A percentile compares a stretch with the other conserved stretches of the same genome.
phyloP scores from a whole-genome alignment of 1,140 invertebrate species.

The Dryas iulia region DNA sequence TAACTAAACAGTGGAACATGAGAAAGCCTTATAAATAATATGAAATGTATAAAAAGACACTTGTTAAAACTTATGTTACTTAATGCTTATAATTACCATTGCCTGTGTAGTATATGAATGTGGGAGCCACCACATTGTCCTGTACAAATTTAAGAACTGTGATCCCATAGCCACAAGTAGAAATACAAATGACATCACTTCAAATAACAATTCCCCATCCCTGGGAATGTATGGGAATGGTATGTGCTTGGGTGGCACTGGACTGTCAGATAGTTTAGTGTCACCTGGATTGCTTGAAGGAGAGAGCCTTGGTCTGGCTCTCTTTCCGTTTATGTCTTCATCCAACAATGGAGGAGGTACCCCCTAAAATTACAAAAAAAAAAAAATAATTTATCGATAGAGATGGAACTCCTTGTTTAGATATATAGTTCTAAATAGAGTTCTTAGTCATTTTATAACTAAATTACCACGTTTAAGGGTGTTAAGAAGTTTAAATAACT shows the following conservation, averaged over 20 bases:
- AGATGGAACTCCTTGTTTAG: too few relatives aligned
- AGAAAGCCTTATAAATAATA: too few relatives aligned
- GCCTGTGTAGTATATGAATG: slow-evolving; percentile 93
- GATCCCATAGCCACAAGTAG: slow-evolving; percentile 87
- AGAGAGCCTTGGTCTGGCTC: slow-evolving; percentile 39
- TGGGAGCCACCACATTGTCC: slow-evolving; percentile 98
- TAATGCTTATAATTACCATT: slow-evolving; percentile 83
- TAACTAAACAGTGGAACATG: too few relatives aligned
- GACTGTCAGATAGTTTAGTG: slow-evolving; percentile 47
- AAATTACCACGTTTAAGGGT: too few relatives aligned
- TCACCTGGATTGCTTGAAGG: slow-evolving; percentile 34
- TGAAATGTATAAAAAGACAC: too few relatives aligned
- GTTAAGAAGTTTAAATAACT: background rate
- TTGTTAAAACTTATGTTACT: too few relatives aligned
- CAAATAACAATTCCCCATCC: slow-evolving; percentile 92
- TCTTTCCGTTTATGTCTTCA: slow-evolving; percentile 58
- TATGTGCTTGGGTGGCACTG: slow-evolving; percentile 87
- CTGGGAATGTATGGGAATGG: slow-evolving; percentile 91
- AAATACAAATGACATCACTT: slow-evolving; percentile 91
- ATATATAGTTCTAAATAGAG: too few relatives aligned
- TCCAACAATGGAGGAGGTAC: slow-evolving; percentile 45
- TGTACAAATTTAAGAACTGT: slow-evolving; percentile 97
- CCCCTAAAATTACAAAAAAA: too few relatives aligned
- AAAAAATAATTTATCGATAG: too few relatives aligned
- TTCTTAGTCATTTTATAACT: too few relatives aligned